Conservation (phyloP, 2,797 vertebrate species). For the Chromis chromis region DNA sequence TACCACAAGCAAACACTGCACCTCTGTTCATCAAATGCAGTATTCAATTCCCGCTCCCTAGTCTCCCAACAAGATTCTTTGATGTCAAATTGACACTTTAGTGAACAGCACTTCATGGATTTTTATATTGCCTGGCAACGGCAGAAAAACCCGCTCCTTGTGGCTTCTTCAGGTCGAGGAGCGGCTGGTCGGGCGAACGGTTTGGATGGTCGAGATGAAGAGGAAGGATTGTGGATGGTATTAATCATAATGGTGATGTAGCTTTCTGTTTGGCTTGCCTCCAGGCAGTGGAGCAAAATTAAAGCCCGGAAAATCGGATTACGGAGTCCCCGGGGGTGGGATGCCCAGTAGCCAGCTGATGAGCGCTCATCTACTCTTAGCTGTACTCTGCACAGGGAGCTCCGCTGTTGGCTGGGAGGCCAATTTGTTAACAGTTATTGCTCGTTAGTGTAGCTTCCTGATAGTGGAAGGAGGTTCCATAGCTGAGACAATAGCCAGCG, state of each 20-base stretch:
- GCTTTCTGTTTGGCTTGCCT: slow-evolving; percentile 82
- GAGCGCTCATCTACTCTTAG: slow-evolving; percentile 86
- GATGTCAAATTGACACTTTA: slow-evolving; percentile 87
- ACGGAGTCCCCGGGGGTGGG: slow-evolving; percentile 81
- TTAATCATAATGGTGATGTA: slow-evolving; percentile 72
- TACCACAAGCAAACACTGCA: slow-evolving; percentile 58
- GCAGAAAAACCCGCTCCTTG: slow-evolving; percentile 68
- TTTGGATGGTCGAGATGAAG: slow-evolving; percentile 30
- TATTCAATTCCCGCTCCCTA: slow-evolving; percentile 66
- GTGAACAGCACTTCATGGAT: slow-evolving; percentile 81
- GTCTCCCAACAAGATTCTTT: slow-evolving; percentile 80
- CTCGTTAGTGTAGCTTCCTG: slow-evolving; percentile 88
- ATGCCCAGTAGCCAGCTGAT: slow-evolving; percentile 86
- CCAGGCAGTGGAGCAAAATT: slow-evolving; percentile 86
- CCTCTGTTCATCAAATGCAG: slow-evolving; percentile 77
- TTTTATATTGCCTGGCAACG: slow-evolving; percentile 84
- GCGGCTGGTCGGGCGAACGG: slow-evolving; percentile 32
- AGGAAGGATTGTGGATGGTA: slow-evolving; percentile 52
- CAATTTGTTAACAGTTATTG: slow-evolving; percentile 94
- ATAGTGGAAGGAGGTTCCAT: slow-evolving; percentile 53
- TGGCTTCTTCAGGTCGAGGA: slow-evolving; percentile 58
- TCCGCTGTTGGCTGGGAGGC: slow-evolving; percentile 83
- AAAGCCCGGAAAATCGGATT: slow-evolving; percentile 92
- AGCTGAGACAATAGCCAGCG: slow-evolving; percentile 61
- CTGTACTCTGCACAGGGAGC: slow-evolving; percentile 72